Evolutionary conservation across 2,113 vertebrate species (phyloP).

Genomic region (Leptodactylus fuscus): DNA sequence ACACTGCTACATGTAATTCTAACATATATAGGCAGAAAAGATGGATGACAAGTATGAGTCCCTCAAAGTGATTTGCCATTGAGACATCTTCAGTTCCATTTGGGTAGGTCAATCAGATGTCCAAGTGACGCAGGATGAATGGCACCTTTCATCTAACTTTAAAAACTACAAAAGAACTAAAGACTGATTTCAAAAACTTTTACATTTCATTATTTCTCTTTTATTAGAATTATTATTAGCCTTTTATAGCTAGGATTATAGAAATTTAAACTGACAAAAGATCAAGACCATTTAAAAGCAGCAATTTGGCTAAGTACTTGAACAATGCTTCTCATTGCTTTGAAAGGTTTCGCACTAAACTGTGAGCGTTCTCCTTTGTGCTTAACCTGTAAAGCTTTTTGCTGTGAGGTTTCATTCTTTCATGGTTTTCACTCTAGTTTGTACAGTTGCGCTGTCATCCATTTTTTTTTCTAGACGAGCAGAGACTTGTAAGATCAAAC

Average conservation of each 20-base stretch:
- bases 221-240: conserved; percentile 34
- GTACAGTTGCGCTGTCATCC: neutral
- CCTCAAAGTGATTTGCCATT: neutral
- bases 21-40: no score
- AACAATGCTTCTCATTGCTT: conserved; percentile 36
- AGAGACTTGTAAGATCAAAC: conserved; percentile 28
- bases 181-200: neutral
- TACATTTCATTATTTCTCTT: conserved; percentile 26
- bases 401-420: conserved; percentile 20
- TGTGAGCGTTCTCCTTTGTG: conserved; percentile 37
- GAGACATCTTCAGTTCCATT: neutral
- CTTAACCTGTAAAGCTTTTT: conserved; percentile 47
- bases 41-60: neutral
- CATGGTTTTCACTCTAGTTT: conserved; percentile 6
- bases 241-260: neutral
- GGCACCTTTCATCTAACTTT: neutral
- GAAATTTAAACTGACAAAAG: conserved; percentile 42
- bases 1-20: no score
- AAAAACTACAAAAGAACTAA: neutral
- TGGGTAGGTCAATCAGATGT: neutral
- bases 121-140: neutral
- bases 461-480: neutral
- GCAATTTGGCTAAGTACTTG: conserved; percentile 45
- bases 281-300: conserved; percentile 50
- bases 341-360: conserved; percentile 40